Conservation (phyloP, 2,797 vertebrate species). For the Oophaga sylvatica region DNA sequence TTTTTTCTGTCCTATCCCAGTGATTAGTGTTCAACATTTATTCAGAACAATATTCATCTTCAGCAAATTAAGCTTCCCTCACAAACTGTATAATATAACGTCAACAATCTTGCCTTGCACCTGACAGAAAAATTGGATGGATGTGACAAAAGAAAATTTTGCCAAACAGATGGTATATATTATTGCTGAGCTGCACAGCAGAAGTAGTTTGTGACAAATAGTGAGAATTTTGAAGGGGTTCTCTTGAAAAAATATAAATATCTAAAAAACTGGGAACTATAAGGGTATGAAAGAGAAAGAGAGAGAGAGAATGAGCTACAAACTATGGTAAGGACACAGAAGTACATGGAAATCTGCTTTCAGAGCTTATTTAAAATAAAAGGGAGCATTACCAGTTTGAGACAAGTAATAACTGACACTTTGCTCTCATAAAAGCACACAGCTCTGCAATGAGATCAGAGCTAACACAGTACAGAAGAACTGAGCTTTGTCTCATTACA, state of each 20-base stretch:
- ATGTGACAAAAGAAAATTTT: slow-evolving; percentile 2
- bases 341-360: too few relatives aligned
- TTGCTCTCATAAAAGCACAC: too few relatives aligned
- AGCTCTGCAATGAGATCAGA: too few relatives aligned
- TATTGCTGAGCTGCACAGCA: neutral
- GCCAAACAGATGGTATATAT: slow-evolving; percentile 49
- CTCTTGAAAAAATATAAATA: neutral
- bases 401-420: too few relatives aligned
- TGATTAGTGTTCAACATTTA: slow-evolving; percentile 13
- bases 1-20: neutral
- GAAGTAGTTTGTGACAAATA: slow-evolving; percentile 26
- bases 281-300: too few relatives aligned
- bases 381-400: too few relatives aligned
- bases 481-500: too few relatives aligned
- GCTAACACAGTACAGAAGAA: too few relatives aligned
- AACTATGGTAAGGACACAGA: too few relatives aligned
- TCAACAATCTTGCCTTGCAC: slow-evolving; percentile 5
- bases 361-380: too few relatives aligned
- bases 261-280: neutral
- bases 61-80: neutral
- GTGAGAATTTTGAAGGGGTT: neutral
- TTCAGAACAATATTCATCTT: neutral
- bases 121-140: slow-evolving; percentile 21
- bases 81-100: slow-evolving; percentile 7
- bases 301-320: too few relatives aligned